Evolutionary conservation across 2,797 vertebrate species (phyloP), one percentile per base, ranked within the genome.

Genomic region (Sebastes minor): DNA sequence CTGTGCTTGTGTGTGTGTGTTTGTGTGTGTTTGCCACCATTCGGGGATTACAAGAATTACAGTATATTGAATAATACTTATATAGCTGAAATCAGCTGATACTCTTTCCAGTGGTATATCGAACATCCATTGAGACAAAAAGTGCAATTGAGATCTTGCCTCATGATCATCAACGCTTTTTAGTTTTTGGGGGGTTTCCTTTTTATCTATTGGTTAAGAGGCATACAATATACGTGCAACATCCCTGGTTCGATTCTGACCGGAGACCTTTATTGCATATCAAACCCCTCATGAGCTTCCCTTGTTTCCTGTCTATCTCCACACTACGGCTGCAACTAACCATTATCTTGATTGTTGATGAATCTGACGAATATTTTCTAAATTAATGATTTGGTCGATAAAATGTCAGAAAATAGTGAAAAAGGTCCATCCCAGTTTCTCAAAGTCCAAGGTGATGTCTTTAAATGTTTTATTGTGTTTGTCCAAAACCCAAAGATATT

Each of bases 1-100:
- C 30, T 66, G 27, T 73, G 46, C 78, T 3, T 81, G 27, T 67
- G 2, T 80, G 57, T 81, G 32, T 70, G 32, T 67, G 30, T 70
- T 2, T 80, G 56, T 82, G 38, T 75, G 38, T 71, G 30, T 66
- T n/a, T 67, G 64, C 46, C 3, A 23, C 18, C 11, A 16, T 35
- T 20, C 1, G 8, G 23, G 8, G 8, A 49, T 32, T 65, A 13
- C 16, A 49, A 9, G 27, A 63, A 8, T 23, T 42, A 20, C 28
- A 69, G 10, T 61, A 4, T 25, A 25, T 27, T 3, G 16, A 23
- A 49, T 20, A 49, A 49, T 8, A 35, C 7, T 28, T 12, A 3
- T 8, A 56, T 22, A n/a, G 32, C 32, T 49, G 14, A 63, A 71
- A 56, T 49, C 18, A 42, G 13, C 12, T 1, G 2, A 55, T 38